phyloP scores from a whole-genome alignment of 2,888 invertebrate genomes.

The Tubiluchus corallicola region DNA sequence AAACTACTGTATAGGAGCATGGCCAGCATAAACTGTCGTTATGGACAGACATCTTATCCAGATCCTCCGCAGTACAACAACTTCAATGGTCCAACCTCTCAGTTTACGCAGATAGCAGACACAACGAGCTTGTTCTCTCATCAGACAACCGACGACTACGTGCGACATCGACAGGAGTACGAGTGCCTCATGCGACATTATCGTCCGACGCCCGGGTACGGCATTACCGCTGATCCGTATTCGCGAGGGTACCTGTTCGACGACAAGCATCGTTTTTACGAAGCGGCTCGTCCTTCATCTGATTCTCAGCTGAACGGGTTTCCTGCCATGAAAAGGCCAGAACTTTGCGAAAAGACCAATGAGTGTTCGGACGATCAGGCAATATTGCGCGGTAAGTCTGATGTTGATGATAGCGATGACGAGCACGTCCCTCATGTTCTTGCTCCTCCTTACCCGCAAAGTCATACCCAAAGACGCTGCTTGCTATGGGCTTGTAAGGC shows the following conservation, averaged over 20 bases:
- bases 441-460: conserved; percentile 27
- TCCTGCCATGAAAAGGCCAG: no score
- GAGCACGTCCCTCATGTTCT: conserved; percentile 34
- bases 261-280: neutral
- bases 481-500: conserved; percentile 93
- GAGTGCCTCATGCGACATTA: conserved; percentile 1
- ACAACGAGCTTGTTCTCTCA: no score
- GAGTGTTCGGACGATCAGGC: neutral
- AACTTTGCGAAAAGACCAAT: no score
- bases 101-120: no score
- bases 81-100: no score
- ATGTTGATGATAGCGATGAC: conserved; percentile 8
- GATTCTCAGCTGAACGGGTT: neutral
- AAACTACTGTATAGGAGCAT: no score
- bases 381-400: neutral
- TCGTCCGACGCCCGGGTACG: neutral
- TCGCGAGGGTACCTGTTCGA: neutral
- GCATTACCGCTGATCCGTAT: neutral
- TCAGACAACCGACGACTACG: no score
- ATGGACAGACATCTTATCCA: no score
- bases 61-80: no score
- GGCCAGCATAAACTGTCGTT: no score
- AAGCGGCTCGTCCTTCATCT: neutral
- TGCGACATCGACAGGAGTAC: neutral
- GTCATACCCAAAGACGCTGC: conserved; percentile 42